Base-by-base conservation (phyloP, 2,797 vertebrate species). In the Alca torda region DNA sequence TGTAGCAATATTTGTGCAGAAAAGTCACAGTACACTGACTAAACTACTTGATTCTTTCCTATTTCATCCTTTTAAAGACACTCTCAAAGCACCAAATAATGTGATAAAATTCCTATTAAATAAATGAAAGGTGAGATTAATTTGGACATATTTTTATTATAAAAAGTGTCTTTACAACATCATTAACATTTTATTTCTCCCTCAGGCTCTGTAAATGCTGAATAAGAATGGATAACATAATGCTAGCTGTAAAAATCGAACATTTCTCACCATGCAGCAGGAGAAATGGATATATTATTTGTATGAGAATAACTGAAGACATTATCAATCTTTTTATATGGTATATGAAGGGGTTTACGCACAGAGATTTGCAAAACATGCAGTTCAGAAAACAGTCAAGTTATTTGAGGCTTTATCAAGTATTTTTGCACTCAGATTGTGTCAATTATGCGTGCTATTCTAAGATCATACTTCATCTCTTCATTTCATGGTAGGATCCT, bases 111-210 rank as follows among this genome's bases (percentile, higher is more conserved):
- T 89, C 31, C 20, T 77, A 46, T 56, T 85, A 90, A 83, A 84
- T 50, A 88, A 85, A 91, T 56, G 23, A 74, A 92, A 93, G 20
- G 48, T 50, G 56, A 83, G 41, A 89, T 70, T 75, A 90, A 87
- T 83, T 92, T 82, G 60, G 68, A 84, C 90, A 73, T 67, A 74
- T 92, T 92, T 96, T 96, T 50, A 70, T 89, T 84, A 72, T 64
- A 77, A 89, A 84, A 92, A 79, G 56, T 61, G n/a, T 72, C 68
- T 94, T 95, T 94, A 94, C 69, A 85, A 91, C 37, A 68, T 74
- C 41, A 92, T 87, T 93, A 94, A 74, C 31, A 68, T 91, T 95
- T 92, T 31, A 84, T 80, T 87, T 95, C 67, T 95, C 90, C 84
- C 10, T 4, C 37, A 87, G 86, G 81, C 68, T 87, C 68, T 72